phyloP scores from a whole-genome alignment of 2,113 vertebrate species.

The Numenius arquata region DNA sequence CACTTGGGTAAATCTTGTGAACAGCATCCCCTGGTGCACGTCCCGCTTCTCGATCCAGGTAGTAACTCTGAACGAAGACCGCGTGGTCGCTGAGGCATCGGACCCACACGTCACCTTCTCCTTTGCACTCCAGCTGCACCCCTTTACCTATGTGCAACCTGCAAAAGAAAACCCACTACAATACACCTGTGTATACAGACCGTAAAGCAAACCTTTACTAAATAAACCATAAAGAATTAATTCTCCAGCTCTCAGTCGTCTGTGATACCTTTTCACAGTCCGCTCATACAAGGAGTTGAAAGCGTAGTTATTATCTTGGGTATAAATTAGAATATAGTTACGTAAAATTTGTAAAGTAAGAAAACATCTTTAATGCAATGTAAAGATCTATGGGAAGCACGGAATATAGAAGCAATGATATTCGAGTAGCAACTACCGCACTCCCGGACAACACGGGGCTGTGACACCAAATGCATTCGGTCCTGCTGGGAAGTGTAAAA shows the following conservation, averaged over 20 bases:
- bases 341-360: not conserved
- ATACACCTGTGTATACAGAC: not conserved
- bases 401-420: not conserved
- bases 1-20: conserved; percentile 97
- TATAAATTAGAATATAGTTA: not conserved
- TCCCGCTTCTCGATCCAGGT: conserved; percentile 93
- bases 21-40: conserved; percentile 94
- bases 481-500: not conserved
- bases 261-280: not conserved
- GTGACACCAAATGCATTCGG: not conserved
- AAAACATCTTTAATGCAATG: not conserved
- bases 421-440: not conserved
- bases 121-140: conserved; percentile 95
- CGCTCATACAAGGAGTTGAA: not conserved
- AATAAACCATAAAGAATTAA: not conserved
- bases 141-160: conserved; percentile 97
- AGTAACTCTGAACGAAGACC: conserved; percentile 96
- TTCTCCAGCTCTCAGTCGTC: not conserved
- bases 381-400: not conserved
- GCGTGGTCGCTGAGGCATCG: conserved; percentile 94
- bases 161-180: not conserved
- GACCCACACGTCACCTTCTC: conserved; percentile 96
- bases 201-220: not conserved
- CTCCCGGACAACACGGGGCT: not conserved
- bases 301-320: not conserved